phyloP scores from a whole-genome alignment of 64 coral and sea anemone genomes.

The Montipora sp. region DNA sequence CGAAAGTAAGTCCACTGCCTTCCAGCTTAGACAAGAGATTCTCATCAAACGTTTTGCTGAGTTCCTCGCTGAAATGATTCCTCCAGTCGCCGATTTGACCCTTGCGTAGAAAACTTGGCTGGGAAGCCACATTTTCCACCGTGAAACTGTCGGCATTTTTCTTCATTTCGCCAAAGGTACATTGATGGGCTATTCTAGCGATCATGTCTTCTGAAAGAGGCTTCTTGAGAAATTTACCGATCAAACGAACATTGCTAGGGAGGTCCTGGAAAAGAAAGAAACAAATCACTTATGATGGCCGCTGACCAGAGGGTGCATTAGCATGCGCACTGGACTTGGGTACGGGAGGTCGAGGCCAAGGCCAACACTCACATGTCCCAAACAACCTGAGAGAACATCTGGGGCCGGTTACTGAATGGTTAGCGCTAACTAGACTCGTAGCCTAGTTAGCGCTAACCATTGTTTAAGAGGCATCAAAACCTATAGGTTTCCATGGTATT shows the following conservation, averaged over 20 bases:
- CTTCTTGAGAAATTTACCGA: slow-evolving; percentile 18
- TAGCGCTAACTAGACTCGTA: no score
- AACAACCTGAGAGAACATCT: no score
- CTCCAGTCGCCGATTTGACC: not conserved
- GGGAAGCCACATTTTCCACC: not conserved
- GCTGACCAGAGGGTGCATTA: no score
- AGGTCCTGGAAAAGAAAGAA: slow-evolving; percentile 28
- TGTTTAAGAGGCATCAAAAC: no score
- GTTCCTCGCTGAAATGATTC: not conserved
- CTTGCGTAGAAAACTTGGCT: slow-evolving; percentile 21
- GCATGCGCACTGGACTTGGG: no score
- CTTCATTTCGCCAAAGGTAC: slow-evolving; percentile 29
- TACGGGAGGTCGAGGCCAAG: no score
- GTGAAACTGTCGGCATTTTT: not conserved
- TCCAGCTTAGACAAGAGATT: not conserved
- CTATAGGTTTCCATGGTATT: no score
- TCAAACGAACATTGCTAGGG: not conserved
- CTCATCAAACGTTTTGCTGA: not conserved
- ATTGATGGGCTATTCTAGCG: slow-evolving; percentile 14
- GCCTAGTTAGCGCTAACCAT: no score
- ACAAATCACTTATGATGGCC: not conserved
- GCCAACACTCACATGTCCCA: no score
- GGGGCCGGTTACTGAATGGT: no score
- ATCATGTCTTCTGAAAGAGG: not conserved
- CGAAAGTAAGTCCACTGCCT: slow-evolving; percentile 8